Percentiles rank a stretch among this genome's conserved stretches.
Evolutionary conservation across 2,888 invertebrate genomes (phyloP).

Genomic region (Iselma pallidipennis): DNA sequence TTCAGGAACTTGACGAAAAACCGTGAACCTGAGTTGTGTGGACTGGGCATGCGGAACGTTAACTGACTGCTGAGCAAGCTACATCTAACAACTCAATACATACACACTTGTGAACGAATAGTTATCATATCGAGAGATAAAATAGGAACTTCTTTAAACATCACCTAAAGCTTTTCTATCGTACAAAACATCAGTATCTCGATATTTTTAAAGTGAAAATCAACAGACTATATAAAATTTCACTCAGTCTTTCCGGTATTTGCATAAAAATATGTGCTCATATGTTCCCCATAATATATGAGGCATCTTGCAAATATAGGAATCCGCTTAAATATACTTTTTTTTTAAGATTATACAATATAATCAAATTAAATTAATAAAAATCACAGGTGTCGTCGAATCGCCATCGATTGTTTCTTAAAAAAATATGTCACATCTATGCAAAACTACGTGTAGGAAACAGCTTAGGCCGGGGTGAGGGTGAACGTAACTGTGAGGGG

Average conservation of each 20-base stretch:
- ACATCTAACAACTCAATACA: slow-evolving; percentile 57
- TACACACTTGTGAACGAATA: slow-evolving; percentile 55
- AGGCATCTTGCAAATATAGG: slow-evolving; percentile 55
- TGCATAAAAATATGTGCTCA: slow-evolving; percentile 60
- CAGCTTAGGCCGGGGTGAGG: slow-evolving; percentile 83
- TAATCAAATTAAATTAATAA: slow-evolving; percentile 54
- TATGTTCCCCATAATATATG: slow-evolving; percentile 56
- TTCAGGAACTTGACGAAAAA: neutral
- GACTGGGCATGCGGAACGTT: slow-evolving; percentile 53
- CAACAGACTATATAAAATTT: slow-evolving; percentile 59
- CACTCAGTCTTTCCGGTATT: slow-evolving; percentile 61
- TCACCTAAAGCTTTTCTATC: slow-evolving; percentile 58
- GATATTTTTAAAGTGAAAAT: slow-evolving; percentile 56
- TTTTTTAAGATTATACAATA: slow-evolving; percentile 49
- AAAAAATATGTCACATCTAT: slow-evolving; percentile 56
- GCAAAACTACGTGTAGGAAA: slow-evolving; percentile 50
- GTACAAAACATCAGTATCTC: slow-evolving; percentile 57
- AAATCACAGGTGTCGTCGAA: slow-evolving; percentile 60
- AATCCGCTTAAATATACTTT: slow-evolving; percentile 47
- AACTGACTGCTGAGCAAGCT: slow-evolving; percentile 58
- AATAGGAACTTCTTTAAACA: slow-evolving; percentile 60
- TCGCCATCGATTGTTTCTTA: slow-evolving; percentile 56
- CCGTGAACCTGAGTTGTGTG: slow-evolving; percentile 50
- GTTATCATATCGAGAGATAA: slow-evolving; percentile 57
- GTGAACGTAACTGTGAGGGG: slow-evolving; percentile 90